These are phyloP conservation scores for Aleadryas rufinucha DNA, from an alignment of 2,113 vertebrate species.

Conservation along the genomic window DNA sequence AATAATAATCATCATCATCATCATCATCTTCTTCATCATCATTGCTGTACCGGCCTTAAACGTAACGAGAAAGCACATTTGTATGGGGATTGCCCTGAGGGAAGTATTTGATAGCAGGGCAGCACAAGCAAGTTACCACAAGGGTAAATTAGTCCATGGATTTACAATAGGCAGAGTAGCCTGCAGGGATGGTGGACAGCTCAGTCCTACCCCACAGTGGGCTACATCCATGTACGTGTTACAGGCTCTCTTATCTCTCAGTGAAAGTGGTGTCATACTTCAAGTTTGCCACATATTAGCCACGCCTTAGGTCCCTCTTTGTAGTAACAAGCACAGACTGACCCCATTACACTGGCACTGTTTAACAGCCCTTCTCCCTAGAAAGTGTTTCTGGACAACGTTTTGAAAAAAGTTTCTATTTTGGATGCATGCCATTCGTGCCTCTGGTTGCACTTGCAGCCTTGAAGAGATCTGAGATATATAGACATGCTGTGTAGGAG, in stretches of 20 bases:
- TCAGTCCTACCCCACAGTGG: background rate
- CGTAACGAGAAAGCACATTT: background rate
- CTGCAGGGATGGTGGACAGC: background rate
- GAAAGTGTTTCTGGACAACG: background rate
- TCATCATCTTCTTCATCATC: background rate
- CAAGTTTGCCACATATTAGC: background rate
- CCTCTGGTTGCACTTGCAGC: background rate
- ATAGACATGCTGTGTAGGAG: background rate
- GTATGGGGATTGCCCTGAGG: background rate
- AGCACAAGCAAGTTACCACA: background rate
- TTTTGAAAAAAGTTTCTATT: background rate
- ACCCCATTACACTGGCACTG: background rate
- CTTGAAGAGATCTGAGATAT: background rate
- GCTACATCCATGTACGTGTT: background rate
- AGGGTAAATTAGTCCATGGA: background rate
- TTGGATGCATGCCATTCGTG: background rate
- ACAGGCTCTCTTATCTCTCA: background rate
- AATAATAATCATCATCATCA: background rate
- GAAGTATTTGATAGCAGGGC: background rate
- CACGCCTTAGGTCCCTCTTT: background rate
- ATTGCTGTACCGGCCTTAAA: background rate
- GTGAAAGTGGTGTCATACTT: background rate
- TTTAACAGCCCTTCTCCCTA: background rate
- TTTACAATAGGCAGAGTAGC: background rate
- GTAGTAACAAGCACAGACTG: background rate